These are phyloP conservation scores for Choristoneura fumiferana DNA, from an alignment of 1,140 invertebrate species.

Conservation along the genomic window DNA sequence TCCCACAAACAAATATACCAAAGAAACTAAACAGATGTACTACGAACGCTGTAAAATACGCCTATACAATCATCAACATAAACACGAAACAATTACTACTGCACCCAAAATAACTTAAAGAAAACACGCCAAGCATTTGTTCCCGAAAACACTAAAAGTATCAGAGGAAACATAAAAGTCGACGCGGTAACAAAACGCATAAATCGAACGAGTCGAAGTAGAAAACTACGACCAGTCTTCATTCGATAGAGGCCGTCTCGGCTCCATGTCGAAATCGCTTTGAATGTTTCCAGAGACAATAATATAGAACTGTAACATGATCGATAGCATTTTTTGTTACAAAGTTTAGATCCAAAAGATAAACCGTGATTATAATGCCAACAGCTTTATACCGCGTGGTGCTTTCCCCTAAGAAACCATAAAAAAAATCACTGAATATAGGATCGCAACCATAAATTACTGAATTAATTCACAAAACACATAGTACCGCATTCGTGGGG, in stretches of 20 bases:
- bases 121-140: conserved; percentile 31
- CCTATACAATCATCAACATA: conserved; percentile 22
- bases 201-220: conserved; percentile 30
- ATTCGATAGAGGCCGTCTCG: not conserved
- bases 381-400: too few species aligned
- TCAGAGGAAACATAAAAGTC: conserved; percentile 38
- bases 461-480: conserved; percentile 18
- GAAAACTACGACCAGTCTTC: conserved; percentile 18
- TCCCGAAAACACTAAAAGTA: conserved; percentile 29
- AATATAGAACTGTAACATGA: conserved; percentile 4
- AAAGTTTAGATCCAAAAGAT: too few species aligned
- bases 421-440: conserved; percentile 17
- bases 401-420: not conserved
- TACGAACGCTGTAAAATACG: not conserved
- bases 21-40: conserved; percentile 12
- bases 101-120: conserved; percentile 30
- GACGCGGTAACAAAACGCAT: conserved; percentile 28
- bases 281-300: conserved; percentile 7
- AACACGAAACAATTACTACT: conserved; percentile 25
- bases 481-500: conserved; percentile 15
- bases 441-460: conserved; percentile 10
- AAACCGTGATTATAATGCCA: too few species aligned
- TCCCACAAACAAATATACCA: conserved; percentile 9
- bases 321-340: not conserved
- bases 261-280: not conserved